These are phyloP conservation scores for Promerops cafer DNA, from an alignment of 2,113 vertebrate species.

Conservation along the genomic window DNA sequence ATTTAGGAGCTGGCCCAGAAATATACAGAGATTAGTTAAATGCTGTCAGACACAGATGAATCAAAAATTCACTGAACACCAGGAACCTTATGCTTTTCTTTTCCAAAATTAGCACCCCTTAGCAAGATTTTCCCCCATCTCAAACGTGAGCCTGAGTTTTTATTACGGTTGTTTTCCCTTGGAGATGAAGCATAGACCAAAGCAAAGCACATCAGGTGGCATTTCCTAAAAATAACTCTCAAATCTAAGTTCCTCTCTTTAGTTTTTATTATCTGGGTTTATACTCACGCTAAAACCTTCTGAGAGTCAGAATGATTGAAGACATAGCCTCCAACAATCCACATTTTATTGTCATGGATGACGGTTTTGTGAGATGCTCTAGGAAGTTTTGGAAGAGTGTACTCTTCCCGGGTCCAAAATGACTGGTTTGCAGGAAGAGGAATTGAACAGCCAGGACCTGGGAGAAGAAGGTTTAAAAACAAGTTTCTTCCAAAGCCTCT, in stretches of 20 bases:
- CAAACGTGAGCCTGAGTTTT: background rate
- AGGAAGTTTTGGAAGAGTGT: constrained; percentile 74
- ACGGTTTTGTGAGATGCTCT: constrained; percentile 91
- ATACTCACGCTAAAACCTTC: constrained; percentile 94
- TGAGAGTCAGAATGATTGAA: constrained; percentile 92
- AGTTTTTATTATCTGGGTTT: background rate
- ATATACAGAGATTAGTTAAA: background rate
- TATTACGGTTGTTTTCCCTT: background rate
- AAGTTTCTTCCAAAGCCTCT: background rate
- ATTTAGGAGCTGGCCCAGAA: background rate
- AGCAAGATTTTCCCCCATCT: background rate
- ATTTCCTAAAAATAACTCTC: background rate
- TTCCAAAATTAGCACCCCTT: background rate
- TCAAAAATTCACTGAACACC: background rate
- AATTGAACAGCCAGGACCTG: constrained; percentile 89
- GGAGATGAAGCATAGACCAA: background rate
- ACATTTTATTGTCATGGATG: constrained; percentile 87
- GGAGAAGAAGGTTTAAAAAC: background rate
- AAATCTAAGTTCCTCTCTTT: background rate
- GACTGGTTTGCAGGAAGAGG: constrained; percentile 88
- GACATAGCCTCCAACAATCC: constrained; percentile 94
- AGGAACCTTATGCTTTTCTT: background rate
- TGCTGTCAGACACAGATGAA: background rate
- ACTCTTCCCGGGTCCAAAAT: constrained; percentile 86
- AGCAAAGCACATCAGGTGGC: background rate